These are phyloP conservation scores for Heliconius nattereri DNA, from an alignment of 1,140 invertebrate species.

Conservation along the genomic window DNA sequence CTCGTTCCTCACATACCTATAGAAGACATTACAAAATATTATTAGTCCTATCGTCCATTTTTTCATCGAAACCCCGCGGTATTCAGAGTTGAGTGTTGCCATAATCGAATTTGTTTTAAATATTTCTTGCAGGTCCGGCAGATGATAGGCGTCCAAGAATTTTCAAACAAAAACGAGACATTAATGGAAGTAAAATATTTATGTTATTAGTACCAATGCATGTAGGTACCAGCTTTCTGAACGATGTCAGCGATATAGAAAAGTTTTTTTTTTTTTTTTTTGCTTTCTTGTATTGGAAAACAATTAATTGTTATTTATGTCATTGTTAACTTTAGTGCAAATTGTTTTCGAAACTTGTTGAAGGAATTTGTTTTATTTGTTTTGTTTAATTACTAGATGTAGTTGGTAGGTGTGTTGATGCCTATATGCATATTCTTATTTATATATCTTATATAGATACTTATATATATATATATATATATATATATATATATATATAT, in stretches of 20 bases:
- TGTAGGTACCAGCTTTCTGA: neutral
- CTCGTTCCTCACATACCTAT: no score
- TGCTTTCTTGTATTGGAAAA: neutral
- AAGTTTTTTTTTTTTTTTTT: neutral
- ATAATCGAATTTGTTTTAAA: neutral
- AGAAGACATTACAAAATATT: no score
- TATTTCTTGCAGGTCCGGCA: neutral
- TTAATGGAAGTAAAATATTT: neutral
- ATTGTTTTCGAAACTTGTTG: neutral
- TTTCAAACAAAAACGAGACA: neutral
- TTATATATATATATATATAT: no score
- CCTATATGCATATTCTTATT: neutral
- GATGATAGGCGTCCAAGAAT: constrained; percentile 5
- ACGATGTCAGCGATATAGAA: neutral
- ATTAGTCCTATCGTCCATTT: neutral
- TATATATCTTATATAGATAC: neutral
- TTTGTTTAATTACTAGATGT: neutral
- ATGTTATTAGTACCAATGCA: neutral
- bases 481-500: no score
- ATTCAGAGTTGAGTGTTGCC: neutral
- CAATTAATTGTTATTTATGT: neutral
- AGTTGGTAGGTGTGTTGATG: neutral
- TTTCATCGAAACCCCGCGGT: neutral
- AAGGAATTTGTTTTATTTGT: neutral
- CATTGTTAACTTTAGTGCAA: neutral